Percentiles rank a stretch among this genome's conserved stretches.
These are phyloP conservation scores for Brotula barbata DNA, from an alignment of 2,797 vertebrate species.

Conservation along the genomic window DNA sequence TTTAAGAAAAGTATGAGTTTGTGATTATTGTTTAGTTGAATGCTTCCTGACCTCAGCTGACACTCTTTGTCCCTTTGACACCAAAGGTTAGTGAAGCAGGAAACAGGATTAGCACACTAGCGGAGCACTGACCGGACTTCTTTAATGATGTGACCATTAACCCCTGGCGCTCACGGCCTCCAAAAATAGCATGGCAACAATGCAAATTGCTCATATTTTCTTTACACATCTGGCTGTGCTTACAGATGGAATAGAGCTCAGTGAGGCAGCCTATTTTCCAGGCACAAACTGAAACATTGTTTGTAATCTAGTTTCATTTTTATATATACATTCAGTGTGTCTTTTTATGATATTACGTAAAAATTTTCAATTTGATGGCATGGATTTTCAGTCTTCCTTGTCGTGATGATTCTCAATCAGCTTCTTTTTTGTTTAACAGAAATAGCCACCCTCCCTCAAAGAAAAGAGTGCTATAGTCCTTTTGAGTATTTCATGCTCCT, in stretches of 20 bases:
- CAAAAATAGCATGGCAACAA: slow-evolving; percentile 90
- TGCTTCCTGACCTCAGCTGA: slow-evolving; percentile 79
- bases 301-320: neutral
- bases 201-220: slow-evolving; percentile 72
- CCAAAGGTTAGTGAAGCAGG: slow-evolving; percentile 93
- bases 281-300: neutral
- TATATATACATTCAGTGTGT: neutral
- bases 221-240: slow-evolving; percentile 85
- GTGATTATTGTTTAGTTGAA: slow-evolving; percentile 84
- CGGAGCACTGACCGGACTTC: slow-evolving; percentile 79
- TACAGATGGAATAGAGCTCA: slow-evolving; percentile 46
- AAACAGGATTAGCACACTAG: slow-evolving; percentile 85
- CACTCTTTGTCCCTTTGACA: slow-evolving; percentile 93
- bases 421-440: too few species aligned
- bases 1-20: slow-evolving; percentile 60
- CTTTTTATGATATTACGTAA: neutral
- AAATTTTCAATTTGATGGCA: too few species aligned
- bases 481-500: neutral
- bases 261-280: slow-evolving; percentile 5
- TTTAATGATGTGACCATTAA: slow-evolving; percentile 95
- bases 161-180: slow-evolving; percentile 76
- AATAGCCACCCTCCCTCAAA: neutral
- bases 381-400: too few species aligned
- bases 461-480: neutral
- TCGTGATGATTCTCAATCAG: too few species aligned